Evolutionary conservation across 2,888 invertebrate species (phyloP), one percentile per base, ranked within the genome.

Genomic region (Drosophila setosimentum): DNA sequence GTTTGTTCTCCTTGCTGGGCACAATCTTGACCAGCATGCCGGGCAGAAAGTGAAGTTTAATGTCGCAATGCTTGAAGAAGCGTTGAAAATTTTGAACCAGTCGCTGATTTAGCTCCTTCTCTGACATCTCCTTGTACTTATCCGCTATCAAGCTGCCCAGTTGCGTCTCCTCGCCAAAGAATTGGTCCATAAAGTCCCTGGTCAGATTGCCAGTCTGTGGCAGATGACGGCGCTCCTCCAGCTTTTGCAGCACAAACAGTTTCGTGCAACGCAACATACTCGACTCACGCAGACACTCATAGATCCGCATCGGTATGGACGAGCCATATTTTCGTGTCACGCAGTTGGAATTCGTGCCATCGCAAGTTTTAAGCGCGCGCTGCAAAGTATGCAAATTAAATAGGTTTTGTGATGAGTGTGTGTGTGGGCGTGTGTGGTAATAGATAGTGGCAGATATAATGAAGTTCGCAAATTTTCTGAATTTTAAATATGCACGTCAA

Each of bases 221-320:
- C 60, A 82, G 68, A 45, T 82, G 76, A 13, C 74, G 74, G n/a
- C 83, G 82, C 40, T 87, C 90, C 74, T 93, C 92, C 89, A 95
- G 94, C 51, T 94, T 94, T 93, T 94, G 94, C 27, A 94, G 91
- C 54, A 94, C 93, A 65, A 94, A 94, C n/a, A 95, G 93, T 87
- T 94, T 94, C 57, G 95, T 89, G 90, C 95, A 95, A 91, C 94
- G 94, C 67, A 94, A 71, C 8, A 94, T 91, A 54, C 94, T 94
- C 29, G 88, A 89, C 35, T 87, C 90, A 11, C 90, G 82, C 33
- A 93, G 87, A 63, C 94, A 94, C 62, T 92, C 92, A 48, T 92
- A 92, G 42, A 93, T 90, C 24, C 92, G 90, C 76, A 89, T 90
- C 4, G 93, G 93, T 62, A 93, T 92, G 24, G 92, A 91, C 60